Evolutionary conservation across 2,797 vertebrate genomes (phyloP), one percentile per base, ranked within the genome.

Genomic region (Sebastes taczanowskii): DNA sequence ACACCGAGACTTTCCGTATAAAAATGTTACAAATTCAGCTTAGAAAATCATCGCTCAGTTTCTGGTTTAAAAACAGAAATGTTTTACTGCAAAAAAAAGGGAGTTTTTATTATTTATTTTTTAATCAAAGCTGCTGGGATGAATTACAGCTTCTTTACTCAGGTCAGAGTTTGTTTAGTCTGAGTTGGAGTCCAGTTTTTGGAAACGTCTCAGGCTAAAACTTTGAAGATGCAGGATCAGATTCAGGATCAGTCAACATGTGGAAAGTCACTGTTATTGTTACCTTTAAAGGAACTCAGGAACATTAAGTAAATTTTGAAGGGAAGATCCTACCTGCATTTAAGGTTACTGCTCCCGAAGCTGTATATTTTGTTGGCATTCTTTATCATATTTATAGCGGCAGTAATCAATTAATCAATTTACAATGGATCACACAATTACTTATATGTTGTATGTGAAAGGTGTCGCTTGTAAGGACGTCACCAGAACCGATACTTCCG

Each of bases 1-100:
- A 77, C 81, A 63, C 6, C 1, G 1, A 73, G 60, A 72, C 66
- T 79, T 79, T 65, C 25, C 46, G 63, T 62, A 16, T 61, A 42
- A 4, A 77, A 79, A 70, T 27, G 27, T 6, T 10, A 56, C 29
- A 63, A 74, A 82, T 68, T 7, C 61, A 22, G 23, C 1, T 63
- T 49, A 5, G 18, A 73, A 77, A 78, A 77, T 11, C 60, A 58
- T 23, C 9, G 30, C 32, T 61, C 63, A 16, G 22, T 35, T 62
- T 68, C 10, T 29, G 11, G 22, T 34, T 77, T 68, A 25, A 67
- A 67, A 72, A 53, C 20, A 65, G 3, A 34, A 52, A 29, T 53
- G 64, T 11, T 38, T 59, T 8, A 55, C 8, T 16, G 55, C 60
- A 7, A n/a, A 27, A 22, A 42, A 46, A 11, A 13, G 3, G 13